Percentiles rank a stretch among this genome's conserved stretches.
These are phyloP conservation scores for Leuciscus idus DNA, from an alignment of 2,113 vertebrate genomes.

Conservation along the genomic window DNA sequence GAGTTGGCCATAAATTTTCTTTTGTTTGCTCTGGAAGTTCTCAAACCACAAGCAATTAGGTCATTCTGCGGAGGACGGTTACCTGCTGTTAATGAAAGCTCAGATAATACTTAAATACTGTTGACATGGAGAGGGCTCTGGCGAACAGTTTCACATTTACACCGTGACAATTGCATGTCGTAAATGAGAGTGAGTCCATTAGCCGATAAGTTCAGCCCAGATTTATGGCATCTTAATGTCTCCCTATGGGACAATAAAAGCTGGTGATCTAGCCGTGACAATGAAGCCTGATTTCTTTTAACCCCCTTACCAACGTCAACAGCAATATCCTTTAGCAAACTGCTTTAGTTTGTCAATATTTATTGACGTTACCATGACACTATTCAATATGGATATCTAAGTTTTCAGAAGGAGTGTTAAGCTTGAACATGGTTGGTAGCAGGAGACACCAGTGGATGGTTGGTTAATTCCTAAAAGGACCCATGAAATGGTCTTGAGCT, in stretches of 20 bases:
- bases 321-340: neutral
- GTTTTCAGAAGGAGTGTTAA: neutral
- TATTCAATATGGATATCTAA: neutral
- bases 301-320: neutral
- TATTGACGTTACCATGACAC: neutral
- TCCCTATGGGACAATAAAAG: conserved; percentile 19
- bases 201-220: conserved; percentile 27
- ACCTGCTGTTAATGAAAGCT: neutral
- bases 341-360: conserved; percentile 13
- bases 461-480: conserved; percentile 6
- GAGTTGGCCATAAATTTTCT: neutral
- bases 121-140: neutral
- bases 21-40: neutral
- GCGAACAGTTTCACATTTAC: neutral
- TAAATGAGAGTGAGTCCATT: conserved; percentile 41
- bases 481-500: neutral
- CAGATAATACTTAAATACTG: neutral
- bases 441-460: neutral
- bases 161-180: neutral
- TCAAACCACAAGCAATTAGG: neutral
- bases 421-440: neutral
- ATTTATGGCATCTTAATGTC: conserved; percentile 17
- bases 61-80: neutral
- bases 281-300: neutral
- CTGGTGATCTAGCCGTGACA: neutral